Conservation (phyloP, 2,888 invertebrate species). For the Petrolisthes manimaculis region DNA sequence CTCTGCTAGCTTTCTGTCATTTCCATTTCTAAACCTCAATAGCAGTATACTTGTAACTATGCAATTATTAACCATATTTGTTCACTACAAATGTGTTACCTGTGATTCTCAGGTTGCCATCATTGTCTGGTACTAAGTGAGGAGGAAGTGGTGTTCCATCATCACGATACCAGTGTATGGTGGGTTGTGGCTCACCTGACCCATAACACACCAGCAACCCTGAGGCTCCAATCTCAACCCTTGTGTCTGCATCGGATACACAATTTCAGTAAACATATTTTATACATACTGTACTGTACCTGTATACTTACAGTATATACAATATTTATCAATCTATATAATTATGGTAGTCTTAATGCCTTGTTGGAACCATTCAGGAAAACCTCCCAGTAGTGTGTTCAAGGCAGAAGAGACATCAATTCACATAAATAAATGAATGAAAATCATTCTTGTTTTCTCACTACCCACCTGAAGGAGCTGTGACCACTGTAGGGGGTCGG, state of each 20-base stretch:
- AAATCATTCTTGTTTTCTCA: not conserved
- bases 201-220: slow-evolving; percentile 57
- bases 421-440: not conserved
- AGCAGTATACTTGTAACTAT: too few species aligned
- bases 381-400: too few species aligned
- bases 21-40: too few species aligned
- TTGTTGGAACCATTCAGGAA: too few species aligned
- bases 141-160: slow-evolving; percentile 29
- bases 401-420: too few species aligned
- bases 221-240: slow-evolving; percentile 34
- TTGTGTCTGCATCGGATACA: slow-evolving; percentile 33
- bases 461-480: slow-evolving; percentile 45
- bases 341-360: too few species aligned
- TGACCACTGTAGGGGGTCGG: slow-evolving; percentile 48
- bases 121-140: slow-evolving; percentile 29
- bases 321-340: not conserved
- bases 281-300: too few species aligned
- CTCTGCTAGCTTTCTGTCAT: too few species aligned
- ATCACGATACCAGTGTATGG: slow-evolving; percentile 36
- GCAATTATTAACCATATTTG: too few species aligned
- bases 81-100: slow-evolving; percentile 27
- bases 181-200: slow-evolving; percentile 56
- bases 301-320: not conserved
- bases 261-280: too few species aligned
- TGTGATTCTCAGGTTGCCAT: slow-evolving; percentile 51